Evolutionary conservation across 2,888 invertebrate species (phyloP).

Genomic region (Ceratothoa steindachneri): DNA sequence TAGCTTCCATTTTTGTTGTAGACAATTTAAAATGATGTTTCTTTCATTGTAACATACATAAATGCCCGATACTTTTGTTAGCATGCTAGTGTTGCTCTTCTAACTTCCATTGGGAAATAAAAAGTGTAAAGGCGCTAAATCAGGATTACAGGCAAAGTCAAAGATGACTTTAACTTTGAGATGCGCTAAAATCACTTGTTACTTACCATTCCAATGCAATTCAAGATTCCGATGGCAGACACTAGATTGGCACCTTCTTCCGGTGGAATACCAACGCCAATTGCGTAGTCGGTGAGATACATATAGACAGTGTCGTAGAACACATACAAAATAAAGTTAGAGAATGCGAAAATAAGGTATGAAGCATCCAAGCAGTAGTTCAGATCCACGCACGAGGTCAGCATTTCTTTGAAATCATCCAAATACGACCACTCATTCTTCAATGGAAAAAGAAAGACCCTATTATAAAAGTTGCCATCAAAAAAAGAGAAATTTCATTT

Average conservation of each 20-base stretch:
- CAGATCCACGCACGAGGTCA: slow-evolving; percentile 73
- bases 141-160: slow-evolving; percentile 50
- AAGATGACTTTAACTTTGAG: too few relatives aligned
- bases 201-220: slow-evolving; percentile 84
- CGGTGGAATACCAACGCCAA: slow-evolving; percentile 65
- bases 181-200: too few relatives aligned
- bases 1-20: too few relatives aligned
- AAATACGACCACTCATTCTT: slow-evolving; percentile 64
- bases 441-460: slow-evolving; percentile 51
- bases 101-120: background rate
- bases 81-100: too few relatives aligned
- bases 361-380: slow-evolving; percentile 68
- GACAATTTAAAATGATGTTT: too few relatives aligned
- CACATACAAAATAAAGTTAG: slow-evolving; percentile 81
- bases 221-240: slow-evolving; percentile 80
- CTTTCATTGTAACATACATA: too few relatives aligned
- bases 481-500: too few relatives aligned
- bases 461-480: too few relatives aligned
- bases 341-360: slow-evolving; percentile 74
- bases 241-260: slow-evolving; percentile 69
- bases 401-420: slow-evolving; percentile 68
- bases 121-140: background rate
- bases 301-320: slow-evolving; percentile 92
- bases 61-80: too few relatives aligned
- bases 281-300: slow-evolving; percentile 81